Conservation (phyloP, 2,888 invertebrate species). For the Agonopterix alstromeriana region DNA sequence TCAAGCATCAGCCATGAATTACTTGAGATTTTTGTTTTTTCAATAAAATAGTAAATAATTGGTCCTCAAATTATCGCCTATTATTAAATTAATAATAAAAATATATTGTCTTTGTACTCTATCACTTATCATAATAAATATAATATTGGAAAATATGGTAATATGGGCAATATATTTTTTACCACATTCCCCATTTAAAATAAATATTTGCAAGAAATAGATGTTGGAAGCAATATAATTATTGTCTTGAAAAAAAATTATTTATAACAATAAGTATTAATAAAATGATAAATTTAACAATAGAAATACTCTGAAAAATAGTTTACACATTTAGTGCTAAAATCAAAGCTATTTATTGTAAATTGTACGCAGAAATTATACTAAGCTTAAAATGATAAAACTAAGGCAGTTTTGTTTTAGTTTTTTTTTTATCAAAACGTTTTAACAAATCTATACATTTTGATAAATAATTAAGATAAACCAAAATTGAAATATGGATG, state of each 20-base stretch:
- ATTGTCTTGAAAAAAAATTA: constrained; percentile 3
- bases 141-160: constrained; percentile 24
- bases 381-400: background rate
- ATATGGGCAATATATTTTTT: constrained; percentile 26
- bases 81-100: constrained; percentile 8
- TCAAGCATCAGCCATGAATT: constrained; percentile 68
- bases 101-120: constrained; percentile 6
- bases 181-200: constrained; percentile 25
- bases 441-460: no score
- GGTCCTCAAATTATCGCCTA: constrained; percentile 22
- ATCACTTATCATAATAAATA: background rate
- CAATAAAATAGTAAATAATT: constrained; percentile 21
- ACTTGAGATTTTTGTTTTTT: constrained; percentile 61
- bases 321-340: background rate
- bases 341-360: background rate
- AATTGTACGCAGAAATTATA: background rate
- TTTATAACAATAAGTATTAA: background rate
- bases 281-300: no score
- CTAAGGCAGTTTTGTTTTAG: no score
- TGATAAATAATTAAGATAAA: no score
- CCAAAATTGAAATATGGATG: no score
- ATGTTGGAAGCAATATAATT: background rate
- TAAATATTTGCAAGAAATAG: constrained; percentile 7
- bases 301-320: constrained; percentile 8
- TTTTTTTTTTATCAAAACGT: no score